Evolutionary conservation across 2,113 vertebrate genomes (phyloP), one percentile per base, ranked within the genome.

Genomic region (Ailurus styani): DNA sequence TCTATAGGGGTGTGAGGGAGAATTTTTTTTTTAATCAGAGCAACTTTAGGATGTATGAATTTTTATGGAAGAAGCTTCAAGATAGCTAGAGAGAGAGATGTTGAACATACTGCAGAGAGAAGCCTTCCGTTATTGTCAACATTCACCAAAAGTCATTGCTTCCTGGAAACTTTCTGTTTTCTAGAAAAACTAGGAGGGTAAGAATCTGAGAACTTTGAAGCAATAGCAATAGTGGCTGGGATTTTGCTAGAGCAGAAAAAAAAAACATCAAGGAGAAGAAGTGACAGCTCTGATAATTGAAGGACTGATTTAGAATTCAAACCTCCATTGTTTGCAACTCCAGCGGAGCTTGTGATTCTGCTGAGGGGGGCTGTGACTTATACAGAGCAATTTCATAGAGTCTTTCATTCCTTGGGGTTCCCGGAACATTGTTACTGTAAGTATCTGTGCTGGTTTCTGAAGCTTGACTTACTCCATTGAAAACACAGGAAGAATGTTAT

Each of bases 381-480:
- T 84, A 92, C 40, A 97, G 92, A 96, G 94, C 96, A 94, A 92
- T 96, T 97, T 98, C 94, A 92, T 72, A 85, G 91, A 95, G 90
- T 84, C 84, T 95, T 96, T 97, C 79, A 93, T 96, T 98, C 91
- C 90, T 84, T 52, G 40, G 91, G 94, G 87, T 96, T 84, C 84
- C 92, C 0, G 4, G 94, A 73, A 96, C 78, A 90, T 73, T 75
- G 91, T 31, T 86, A 95, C 96, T 88, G 5, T 97, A 91, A 95
- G 95, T 93, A 64, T 96, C 92, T 86, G 21, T 40, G 70, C 96
- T 96, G 50, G 87, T 96, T 98, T 96, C 97, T 57, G 23, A 97
- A 98, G 97, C 95, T 96, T 98, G 97, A 98, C 97, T 98, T 96
- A 87, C 84, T 95, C 92, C 60, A 96, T 96, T 98, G 92, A 98